phyloP scores from a whole-genome alignment of 2,888 invertebrate genomes.

The Thera britannica region DNA sequence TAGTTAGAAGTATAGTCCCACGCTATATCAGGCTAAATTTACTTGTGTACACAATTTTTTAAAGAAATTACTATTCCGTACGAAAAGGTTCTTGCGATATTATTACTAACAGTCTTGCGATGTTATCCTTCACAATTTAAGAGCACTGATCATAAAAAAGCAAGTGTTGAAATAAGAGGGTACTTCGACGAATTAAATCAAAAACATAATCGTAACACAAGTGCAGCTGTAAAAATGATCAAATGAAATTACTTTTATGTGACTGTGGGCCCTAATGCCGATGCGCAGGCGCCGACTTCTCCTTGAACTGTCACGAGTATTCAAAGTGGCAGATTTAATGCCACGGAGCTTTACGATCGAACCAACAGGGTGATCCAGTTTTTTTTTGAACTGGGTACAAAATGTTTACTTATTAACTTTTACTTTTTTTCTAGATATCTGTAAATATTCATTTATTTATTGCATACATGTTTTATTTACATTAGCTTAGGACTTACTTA shows the following conservation, averaged over 20 bases:
- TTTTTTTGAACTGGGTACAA: neutral
- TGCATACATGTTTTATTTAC: too few species aligned
- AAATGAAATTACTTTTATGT: constrained; percentile 58
- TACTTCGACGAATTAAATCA: constrained; percentile 53
- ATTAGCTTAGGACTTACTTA: too few species aligned
- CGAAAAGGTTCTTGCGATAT: too few species aligned
- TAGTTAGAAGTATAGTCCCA: neutral
- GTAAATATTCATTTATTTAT: too few species aligned
- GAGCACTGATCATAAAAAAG: neutral
- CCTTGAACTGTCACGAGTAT: constrained; percentile 72
- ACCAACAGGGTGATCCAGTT: constrained; percentile 10
- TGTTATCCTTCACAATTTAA: neutral
- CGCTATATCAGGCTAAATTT: neutral
- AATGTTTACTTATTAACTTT: neutral
- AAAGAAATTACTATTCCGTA: too few species aligned
- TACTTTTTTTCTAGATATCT: neutral
- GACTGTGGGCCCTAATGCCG: constrained; percentile 35
- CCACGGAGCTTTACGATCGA: constrained; percentile 50
- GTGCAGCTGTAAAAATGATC: constrained; percentile 78
- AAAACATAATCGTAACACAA: constrained; percentile 55
- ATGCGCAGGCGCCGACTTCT: constrained; percentile 53
- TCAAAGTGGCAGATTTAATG: constrained; percentile 72
- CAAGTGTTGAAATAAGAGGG: constrained; percentile 34
- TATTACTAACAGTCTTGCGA: neutral
- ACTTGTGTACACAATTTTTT: too few species aligned